These are phyloP conservation scores for Mythimna albipuncta DNA, from an alignment of 2,888 invertebrate genomes.

Conservation along the genomic window DNA sequence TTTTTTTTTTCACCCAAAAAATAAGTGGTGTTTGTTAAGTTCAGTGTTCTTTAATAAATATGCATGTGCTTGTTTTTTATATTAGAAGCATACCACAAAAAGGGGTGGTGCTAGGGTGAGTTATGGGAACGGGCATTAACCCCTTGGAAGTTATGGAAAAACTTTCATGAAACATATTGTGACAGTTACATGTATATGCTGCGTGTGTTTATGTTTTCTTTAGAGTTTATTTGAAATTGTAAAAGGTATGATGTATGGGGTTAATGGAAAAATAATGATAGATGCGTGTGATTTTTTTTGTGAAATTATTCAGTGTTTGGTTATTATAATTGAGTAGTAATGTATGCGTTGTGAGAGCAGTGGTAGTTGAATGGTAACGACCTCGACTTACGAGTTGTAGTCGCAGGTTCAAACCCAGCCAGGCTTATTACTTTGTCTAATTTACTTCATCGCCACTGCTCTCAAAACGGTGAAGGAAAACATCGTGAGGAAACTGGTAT, in stretches of 20 bases:
- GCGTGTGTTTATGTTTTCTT: conserved; percentile 17
- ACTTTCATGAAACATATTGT: conserved; percentile 77
- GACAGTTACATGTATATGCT: conserved; percentile 64
- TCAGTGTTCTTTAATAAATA: conserved; percentile 50
- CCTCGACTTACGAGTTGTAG: too few species aligned
- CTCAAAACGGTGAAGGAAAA: too few species aligned
- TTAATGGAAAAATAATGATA: conserved; percentile 19
- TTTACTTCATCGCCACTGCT: too few species aligned
- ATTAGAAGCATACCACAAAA: conserved; percentile 71
- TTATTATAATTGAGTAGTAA: neutral
- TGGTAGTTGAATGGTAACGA: too few species aligned
- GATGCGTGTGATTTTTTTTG: neutral
- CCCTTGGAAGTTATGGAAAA: conserved; percentile 72
- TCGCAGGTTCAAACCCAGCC: too few species aligned
- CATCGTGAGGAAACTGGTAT: too few species aligned
- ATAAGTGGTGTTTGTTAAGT: conserved; percentile 29
- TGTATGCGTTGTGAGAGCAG: too few species aligned
- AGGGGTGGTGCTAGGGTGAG: conserved; percentile 73
- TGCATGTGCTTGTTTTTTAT: conserved; percentile 54
- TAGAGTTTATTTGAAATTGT: conserved; percentile 20
- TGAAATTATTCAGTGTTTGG: neutral
- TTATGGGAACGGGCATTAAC: conserved; percentile 76
- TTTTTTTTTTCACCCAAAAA: conserved; percentile 11
- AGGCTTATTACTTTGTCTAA: too few species aligned
- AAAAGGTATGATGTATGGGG: conserved; percentile 9